Evolutionary conservation across 37 sponge, comb jelly and placozoan species (phyloP).

Genomic region (Tethya wilhelma): DNA sequence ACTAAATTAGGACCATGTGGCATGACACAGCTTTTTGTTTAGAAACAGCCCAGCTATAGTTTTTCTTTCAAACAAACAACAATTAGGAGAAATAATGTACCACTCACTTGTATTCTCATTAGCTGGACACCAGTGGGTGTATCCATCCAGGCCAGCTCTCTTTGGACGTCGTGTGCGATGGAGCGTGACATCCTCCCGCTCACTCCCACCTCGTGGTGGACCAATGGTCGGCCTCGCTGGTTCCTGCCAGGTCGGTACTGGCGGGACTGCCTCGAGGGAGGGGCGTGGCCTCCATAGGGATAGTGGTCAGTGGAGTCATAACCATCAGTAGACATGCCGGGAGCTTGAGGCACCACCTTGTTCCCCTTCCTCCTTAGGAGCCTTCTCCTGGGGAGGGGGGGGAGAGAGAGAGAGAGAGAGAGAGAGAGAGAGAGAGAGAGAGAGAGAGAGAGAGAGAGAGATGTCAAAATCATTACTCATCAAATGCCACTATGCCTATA

Average conservation of each 20-base stretch:
- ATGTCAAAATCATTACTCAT: background rate
- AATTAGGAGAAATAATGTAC: no score
- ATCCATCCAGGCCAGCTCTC: slow-evolving; percentile 50
- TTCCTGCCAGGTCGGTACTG: background rate
- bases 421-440: background rate
- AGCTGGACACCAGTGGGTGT: slow-evolving; percentile 25
- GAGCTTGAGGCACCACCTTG: background rate
- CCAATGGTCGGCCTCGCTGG: slow-evolving; percentile 31
- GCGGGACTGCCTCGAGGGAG: background rate
- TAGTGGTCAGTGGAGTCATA: slow-evolving; percentile 31
- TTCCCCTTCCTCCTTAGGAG: slow-evolving; percentile 3
- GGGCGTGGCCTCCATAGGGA: background rate
- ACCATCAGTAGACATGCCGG: slow-evolving; percentile 2
- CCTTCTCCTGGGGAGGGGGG: background rate
- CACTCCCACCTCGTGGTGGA: background rate
- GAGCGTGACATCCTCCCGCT: slow-evolving; percentile 13
- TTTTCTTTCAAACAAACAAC: no score
- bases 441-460: background rate
- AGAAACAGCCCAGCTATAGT: no score
- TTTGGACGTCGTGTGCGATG: slow-evolving; percentile 1
- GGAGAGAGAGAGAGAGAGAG: background rate
- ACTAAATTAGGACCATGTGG: no score
- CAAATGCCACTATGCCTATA: background rate
- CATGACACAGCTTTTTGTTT: no score
- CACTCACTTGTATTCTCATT: slow-evolving; percentile 17